phyloP scores from a whole-genome alignment of 2,797 vertebrate genomes.

The Oreochromis mossambicus region DNA sequence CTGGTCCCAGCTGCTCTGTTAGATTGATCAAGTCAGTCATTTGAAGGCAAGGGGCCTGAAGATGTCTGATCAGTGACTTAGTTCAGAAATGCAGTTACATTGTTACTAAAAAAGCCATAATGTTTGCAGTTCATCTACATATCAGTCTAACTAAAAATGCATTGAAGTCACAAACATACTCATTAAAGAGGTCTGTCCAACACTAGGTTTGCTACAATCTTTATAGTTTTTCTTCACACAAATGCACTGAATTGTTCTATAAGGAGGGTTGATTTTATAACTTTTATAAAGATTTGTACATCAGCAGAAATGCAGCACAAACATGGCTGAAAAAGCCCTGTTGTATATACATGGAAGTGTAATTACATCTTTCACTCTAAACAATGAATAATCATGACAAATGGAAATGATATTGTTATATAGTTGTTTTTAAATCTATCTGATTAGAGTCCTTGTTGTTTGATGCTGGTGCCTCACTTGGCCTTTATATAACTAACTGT shows the following conservation, averaged over 20 bases:
- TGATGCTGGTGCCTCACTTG: background rate
- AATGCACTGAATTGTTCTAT: background rate
- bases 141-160: background rate
- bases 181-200: fast-evolving
- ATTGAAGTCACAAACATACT: background rate
- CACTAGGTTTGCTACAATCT: background rate
- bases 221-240: background rate
- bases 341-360: background rate
- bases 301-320: background rate
- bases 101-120: background rate
- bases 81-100: background rate
- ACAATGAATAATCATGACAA: background rate
- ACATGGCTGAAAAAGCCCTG: background rate
- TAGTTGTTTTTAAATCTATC: fast-evolving
- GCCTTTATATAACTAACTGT: background rate
- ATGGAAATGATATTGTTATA: background rate
- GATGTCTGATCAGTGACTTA: background rate
- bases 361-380: fast-evolving
- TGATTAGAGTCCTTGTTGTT: background rate
- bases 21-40: background rate
- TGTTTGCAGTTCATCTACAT: background rate
- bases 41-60: background rate
- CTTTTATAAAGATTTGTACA: fast-evolving
- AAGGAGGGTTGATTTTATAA: fast-evolving
- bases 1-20: background rate